A percentile compares a stretch with the other conserved stretches of the same genome.
phyloP scores from a whole-genome alignment of 2,113 vertebrate species.

The Eurystomus gularis region DNA sequence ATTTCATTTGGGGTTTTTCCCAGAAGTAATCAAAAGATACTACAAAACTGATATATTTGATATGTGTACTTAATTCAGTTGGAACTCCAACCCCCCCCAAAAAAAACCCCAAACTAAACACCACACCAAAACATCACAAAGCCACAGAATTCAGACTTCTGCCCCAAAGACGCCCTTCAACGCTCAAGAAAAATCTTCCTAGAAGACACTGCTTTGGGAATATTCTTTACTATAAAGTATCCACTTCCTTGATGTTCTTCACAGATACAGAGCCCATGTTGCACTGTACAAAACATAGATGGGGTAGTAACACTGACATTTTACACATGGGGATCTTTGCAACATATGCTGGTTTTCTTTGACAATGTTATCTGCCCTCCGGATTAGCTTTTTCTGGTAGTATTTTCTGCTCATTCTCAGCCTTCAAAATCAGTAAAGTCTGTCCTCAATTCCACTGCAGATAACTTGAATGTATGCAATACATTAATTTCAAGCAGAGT shows the following conservation, averaged over 20 bases:
- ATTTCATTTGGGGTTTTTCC: rapidly evolving
- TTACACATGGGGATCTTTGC: not conserved
- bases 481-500: not conserved
- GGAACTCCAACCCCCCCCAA: not conserved
- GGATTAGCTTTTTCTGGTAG: not conserved
- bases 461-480: not conserved
- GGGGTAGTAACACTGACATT: not conserved
- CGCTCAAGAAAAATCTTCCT: not conserved
- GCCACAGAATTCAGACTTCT: not conserved
- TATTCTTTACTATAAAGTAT: not conserved
- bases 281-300: not conserved
- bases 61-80: not conserved
- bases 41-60: not conserved
- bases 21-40: not conserved
- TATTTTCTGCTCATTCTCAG: not conserved
- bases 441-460: not conserved
- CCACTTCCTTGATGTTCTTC: not conserved
- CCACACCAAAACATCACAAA: not conserved
- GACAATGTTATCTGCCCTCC: not conserved
- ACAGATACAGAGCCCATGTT: rapidly evolving
- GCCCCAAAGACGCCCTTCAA: no score
- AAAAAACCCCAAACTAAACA: not conserved
- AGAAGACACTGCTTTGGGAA: not conserved
- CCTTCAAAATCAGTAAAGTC: not conserved
- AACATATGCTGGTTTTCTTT: not conserved